Evolutionary conservation across 2,888 invertebrate species (phyloP).

Genomic region (Thelaira solivaga): DNA sequence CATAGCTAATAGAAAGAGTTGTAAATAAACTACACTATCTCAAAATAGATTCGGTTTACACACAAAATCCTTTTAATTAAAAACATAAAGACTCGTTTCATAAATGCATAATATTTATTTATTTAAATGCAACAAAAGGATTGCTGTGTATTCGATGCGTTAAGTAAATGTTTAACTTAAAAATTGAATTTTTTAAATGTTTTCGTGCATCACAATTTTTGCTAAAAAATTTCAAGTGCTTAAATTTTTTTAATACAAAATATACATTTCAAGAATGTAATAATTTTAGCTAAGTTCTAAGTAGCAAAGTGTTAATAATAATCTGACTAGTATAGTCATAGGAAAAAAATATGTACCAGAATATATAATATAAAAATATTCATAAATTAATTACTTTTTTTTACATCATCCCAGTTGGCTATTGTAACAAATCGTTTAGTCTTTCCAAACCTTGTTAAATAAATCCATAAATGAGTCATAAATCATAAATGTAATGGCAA

Average conservation of each 20-base stretch:
- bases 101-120: conserved; percentile 17
- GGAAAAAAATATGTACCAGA: background rate
- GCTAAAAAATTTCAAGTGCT: no score
- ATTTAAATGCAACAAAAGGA: conserved; percentile 37
- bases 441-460: conserved; percentile 91
- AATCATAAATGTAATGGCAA: conserved; percentile 99
- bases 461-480: conserved; percentile 99
- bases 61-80: conserved; percentile 16
- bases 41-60: no score
- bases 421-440: conserved; percentile 37
- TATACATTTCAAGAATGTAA: conserved; percentile 2
- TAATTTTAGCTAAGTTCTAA: background rate
- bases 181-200: no score
- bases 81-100: background rate
- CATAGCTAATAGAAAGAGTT: no score
- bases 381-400: background rate
- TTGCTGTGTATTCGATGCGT: no score
- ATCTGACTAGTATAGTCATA: conserved; percentile 16
- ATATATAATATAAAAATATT: no score
- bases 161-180: no score
- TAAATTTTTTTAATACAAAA: background rate
- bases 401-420: background rate
- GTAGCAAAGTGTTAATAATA: background rate
- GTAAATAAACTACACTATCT: no score
- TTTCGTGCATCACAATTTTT: no score